Base-by-base conservation (phyloP, 2,797 vertebrate genomes). In the Cottoperca gobio region DNA sequence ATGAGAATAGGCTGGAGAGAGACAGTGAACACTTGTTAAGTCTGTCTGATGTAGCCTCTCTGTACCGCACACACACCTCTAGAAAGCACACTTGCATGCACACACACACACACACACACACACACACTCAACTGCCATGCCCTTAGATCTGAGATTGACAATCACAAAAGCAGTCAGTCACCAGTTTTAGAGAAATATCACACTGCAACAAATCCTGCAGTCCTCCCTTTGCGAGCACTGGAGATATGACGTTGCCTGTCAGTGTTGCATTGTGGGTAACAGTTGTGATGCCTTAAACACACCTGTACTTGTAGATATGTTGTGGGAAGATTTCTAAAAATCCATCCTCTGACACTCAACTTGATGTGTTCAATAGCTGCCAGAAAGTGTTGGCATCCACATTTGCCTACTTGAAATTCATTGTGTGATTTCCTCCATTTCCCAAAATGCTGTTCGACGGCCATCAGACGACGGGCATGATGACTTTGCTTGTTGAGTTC, bases 11-110 rank as follows among this genome's bases (percentile, higher is more conserved):
- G 76, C 84, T 73, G 76, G 87, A 85, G 82, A 70, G 83, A 90
- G 86, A 78, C 76, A 74, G 82, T 70, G 88, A 87, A 89, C 83
- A 89, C 90, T 94, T 93, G 92, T 90, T 79, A 88, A 94, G 86
- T 93, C 93, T 93, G 91, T 94, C 83, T 94, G 93, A 94, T 94
- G 88, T 93, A 86, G 84, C 86, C 81, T 77, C 66, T 79, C 80
- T 74, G 73, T 60, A 74, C 70, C 71, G 65, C 81, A 78, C 76
- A 65, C 65, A 60, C 48, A 73, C 52, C 70, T 73, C 24, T 19
- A 73, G 37, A 73, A 79, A 70, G 82, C 80, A 82, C 76, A 48
- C 58, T 31, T 7, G 6, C 35, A 49, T 6, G 17, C 45, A 52
- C 14, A 61, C 19, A 39, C 63, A 55, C 24, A 21, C 45, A 14